Conservation (phyloP, 2,797 vertebrate species). For the Cossypha heuglini region DNA sequence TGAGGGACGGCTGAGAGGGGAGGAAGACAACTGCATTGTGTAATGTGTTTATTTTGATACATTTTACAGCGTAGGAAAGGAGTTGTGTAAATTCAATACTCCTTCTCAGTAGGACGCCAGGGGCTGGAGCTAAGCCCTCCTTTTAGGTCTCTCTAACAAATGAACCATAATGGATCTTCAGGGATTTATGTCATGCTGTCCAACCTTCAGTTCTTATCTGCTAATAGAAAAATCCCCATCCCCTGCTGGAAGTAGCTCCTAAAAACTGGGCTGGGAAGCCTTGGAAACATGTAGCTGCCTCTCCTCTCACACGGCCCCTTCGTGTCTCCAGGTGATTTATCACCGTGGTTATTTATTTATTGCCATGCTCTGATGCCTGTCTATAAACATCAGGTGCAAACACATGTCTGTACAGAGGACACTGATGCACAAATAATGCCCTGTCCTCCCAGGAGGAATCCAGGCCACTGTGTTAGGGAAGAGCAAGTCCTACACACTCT, state of each 20-base stretch:
- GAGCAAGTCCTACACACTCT: neutral
- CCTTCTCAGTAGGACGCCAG: neutral
- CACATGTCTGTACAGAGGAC: fast-evolving
- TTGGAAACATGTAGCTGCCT: neutral
- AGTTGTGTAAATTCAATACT: slow-evolving; percentile 7
- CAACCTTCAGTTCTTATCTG: slow-evolving; percentile 17
- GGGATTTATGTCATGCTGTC: slow-evolving; percentile 13
- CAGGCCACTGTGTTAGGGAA: neutral
- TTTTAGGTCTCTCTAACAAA: slow-evolving; percentile 32
- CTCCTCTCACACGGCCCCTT: fast-evolving
- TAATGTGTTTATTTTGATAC: slow-evolving; percentile 35
- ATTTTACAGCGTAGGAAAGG: neutral
- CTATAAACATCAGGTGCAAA: neutral
- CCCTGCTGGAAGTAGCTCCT: neutral
- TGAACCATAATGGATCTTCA: slow-evolving; percentile 1
- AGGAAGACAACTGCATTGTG: neutral
- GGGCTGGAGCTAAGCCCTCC: slow-evolving; percentile 4
- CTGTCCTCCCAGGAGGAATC: neutral
- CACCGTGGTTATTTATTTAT: neutral
- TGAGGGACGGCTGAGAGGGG: neutral
- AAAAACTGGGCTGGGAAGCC: neutral
- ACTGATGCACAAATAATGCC: fast-evolving
- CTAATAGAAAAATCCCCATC: neutral
- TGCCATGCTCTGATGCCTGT: neutral
- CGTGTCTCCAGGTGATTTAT: fast-evolving